Percentiles rank a stretch among this genome's conserved stretches.
phyloP scores from a whole-genome alignment of 30 jellyfish, hydroid and myxozoan genomes.

The Aurelia aurita complex sp. Pacific region DNA sequence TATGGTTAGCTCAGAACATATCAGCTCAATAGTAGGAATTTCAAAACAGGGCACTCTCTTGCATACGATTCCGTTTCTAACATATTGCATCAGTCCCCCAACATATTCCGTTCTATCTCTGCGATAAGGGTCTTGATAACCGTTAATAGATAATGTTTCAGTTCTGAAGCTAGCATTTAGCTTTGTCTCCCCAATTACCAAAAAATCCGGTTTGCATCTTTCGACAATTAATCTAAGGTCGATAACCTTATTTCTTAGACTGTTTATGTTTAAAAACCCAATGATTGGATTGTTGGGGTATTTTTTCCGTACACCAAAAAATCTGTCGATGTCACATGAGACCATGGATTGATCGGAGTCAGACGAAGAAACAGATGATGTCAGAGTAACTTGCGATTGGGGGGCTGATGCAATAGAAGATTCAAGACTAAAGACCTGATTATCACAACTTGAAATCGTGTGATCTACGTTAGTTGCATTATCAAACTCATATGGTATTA shows the following conservation, averaged over 20 bases:
- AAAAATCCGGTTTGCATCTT: slow-evolving; percentile 13
- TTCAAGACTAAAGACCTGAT: too few species aligned
- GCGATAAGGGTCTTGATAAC: slow-evolving; percentile 32
- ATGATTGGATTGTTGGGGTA: slow-evolving; percentile 15
- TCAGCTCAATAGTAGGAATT: not conserved
- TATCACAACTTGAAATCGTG: too few species aligned
- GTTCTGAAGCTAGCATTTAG: slow-evolving; percentile 14
- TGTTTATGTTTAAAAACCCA: slow-evolving; percentile 14
- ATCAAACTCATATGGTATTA: too few species aligned
- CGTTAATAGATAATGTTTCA: not conserved
- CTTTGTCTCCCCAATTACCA: slow-evolving; percentile 25
- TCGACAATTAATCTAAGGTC: slow-evolving; percentile 28
- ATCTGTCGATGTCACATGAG: slow-evolving; percentile 10
- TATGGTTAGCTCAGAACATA: slow-evolving; percentile 27
- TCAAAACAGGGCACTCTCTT: slow-evolving; percentile 10
- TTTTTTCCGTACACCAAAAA: slow-evolving; percentile 2
- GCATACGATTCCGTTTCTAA: slow-evolving; percentile 25
- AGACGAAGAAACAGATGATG: too few species aligned
- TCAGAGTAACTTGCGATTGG: too few species aligned
- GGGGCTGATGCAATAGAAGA: too few species aligned
- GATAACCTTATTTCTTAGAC: slow-evolving; percentile 15
- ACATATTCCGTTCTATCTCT: slow-evolving; percentile 18
- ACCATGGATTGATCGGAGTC: not conserved
- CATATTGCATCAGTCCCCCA: slow-evolving; percentile 42
- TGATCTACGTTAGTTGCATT: too few species aligned